A percentile compares a stretch with the other conserved stretches of the same genome.
phyloP scores from a whole-genome alignment of 2,113 vertebrate genomes.

The Syrrhaptes paradoxus region DNA sequence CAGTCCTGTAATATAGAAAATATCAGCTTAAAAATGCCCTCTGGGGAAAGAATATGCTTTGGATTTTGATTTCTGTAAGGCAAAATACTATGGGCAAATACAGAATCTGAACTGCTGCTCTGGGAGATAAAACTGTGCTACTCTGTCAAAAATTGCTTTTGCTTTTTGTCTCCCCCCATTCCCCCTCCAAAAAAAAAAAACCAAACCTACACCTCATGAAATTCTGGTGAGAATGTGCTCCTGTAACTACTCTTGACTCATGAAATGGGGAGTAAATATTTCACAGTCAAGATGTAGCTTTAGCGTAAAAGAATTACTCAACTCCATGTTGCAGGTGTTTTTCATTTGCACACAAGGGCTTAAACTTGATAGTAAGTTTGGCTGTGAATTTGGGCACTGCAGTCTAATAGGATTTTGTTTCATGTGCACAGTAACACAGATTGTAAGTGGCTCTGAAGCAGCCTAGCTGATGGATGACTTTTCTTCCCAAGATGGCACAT shows the following conservation, averaged over 20 bases:
- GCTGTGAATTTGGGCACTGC: not conserved
- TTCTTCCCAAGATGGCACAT: accelerated
- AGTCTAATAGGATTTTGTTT: not conserved
- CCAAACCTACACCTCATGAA: not conserved
- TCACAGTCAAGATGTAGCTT: not conserved
- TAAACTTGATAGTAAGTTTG: not conserved
- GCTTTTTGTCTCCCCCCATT: not conserved
- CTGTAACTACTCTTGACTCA: not conserved
- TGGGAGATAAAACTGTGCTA: not conserved
- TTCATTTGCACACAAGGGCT: not conserved
- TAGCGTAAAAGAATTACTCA: not conserved
- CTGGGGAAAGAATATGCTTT: not conserved
- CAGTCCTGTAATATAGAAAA: not conserved
- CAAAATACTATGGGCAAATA: not conserved
- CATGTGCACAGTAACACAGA: not conserved
- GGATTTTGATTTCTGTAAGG: not conserved
- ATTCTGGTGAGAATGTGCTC: not conserved
- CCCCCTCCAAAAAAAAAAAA: too few species aligned
- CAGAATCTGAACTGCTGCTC: not conserved
- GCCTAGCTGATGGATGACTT: not conserved
- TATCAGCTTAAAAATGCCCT: not conserved
- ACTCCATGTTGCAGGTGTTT: not conserved
- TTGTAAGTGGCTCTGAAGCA: not conserved
- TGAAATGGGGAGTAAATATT: not conserved
- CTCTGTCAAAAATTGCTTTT: not conserved